phyloP scores from a whole-genome alignment of 1,140 invertebrate genomes.

The Cyphomyrmex costatus region DNA sequence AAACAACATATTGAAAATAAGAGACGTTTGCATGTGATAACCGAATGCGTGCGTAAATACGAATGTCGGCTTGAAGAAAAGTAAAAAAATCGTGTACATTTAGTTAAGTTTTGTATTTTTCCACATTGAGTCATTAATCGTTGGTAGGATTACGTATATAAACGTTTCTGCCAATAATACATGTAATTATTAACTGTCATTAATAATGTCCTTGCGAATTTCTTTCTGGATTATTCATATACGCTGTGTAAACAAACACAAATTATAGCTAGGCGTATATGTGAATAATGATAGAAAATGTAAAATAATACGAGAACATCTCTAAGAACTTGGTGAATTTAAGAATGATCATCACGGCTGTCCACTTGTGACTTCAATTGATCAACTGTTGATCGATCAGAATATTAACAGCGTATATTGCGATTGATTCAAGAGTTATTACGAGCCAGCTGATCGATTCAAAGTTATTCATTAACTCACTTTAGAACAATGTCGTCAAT shows the following conservation, averaged over 20 bases:
- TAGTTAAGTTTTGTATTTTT: conserved; percentile 87
- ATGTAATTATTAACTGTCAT: conserved; percentile 80
- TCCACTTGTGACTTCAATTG: conserved; percentile 32
- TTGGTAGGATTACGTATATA: conserved; percentile 81
- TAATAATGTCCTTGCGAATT: conserved; percentile 74
- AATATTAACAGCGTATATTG: conserved; percentile 34
- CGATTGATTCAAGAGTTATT: conserved; percentile 35
- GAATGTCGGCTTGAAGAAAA: conserved; percentile 59
- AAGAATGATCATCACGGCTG: conserved; percentile 65
- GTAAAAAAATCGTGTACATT: conserved; percentile 84
- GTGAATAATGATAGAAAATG: conserved; percentile 74
- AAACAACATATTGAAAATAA: conserved; percentile 77
- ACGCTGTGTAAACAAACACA: conserved; percentile 75
- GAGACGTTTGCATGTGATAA: conserved; percentile 61
- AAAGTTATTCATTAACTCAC: conserved; percentile 73
- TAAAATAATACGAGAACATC: conserved; percentile 73
- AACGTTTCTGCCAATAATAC: conserved; percentile 80
- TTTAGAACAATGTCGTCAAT: conserved; percentile 84
- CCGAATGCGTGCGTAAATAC: conserved; percentile 52
- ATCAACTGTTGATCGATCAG: conserved; percentile 44
- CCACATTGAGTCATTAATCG: conserved; percentile 84
- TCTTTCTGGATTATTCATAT: conserved; percentile 73
- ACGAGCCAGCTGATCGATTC: conserved; percentile 58
- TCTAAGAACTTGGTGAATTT: conserved; percentile 67
- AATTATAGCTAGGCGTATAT: conserved; percentile 76